These are phyloP conservation scores for Ancistrus triradiatus DNA, from an alignment of 2,113 vertebrate species.

Conservation along the genomic window DNA sequence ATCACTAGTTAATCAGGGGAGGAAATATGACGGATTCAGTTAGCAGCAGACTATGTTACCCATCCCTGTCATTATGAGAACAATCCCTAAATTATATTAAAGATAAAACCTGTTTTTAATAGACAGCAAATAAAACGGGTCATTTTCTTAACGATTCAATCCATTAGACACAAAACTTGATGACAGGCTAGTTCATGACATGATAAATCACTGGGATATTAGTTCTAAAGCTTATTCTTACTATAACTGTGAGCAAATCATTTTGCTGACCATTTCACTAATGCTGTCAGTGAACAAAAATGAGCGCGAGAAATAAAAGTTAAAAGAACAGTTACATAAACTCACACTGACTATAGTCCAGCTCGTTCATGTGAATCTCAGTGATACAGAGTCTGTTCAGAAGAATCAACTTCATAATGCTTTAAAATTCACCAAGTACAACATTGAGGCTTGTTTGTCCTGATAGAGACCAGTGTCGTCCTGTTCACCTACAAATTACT, in stretches of 20 bases:
- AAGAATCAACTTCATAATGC: constrained; percentile 66
- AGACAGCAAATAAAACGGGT: no score
- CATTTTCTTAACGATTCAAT: no score
- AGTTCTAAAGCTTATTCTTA: constrained; percentile 17
- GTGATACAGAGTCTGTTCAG: constrained; percentile 65
- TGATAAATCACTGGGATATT: neutral
- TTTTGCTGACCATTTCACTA: neutral
- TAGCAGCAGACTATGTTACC: constrained; percentile 34
- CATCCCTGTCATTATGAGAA: no score
- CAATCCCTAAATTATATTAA: no score
- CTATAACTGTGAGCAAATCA: neutral
- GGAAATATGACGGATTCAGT: constrained; percentile 2
- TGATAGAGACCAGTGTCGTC: constrained; percentile 69
- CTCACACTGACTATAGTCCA: neutral
- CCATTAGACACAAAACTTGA: neutral
- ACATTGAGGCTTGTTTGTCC: constrained; percentile 67
- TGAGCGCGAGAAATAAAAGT: neutral
- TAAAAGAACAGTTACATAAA: neutral
- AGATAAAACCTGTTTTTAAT: no score
- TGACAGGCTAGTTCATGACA: neutral
- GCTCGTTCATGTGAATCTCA: constrained; percentile 56
- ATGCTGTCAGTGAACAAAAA: constrained; percentile 1
- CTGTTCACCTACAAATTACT: constrained; percentile 43
- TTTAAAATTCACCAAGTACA: constrained; percentile 63
- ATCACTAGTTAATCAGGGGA: neutral